A percentile compares a stretch with the other conserved stretches of the same genome.
Evolutionary conservation across 1,140 invertebrate species (phyloP).

Genomic region (Trichoplusia ni): DNA sequence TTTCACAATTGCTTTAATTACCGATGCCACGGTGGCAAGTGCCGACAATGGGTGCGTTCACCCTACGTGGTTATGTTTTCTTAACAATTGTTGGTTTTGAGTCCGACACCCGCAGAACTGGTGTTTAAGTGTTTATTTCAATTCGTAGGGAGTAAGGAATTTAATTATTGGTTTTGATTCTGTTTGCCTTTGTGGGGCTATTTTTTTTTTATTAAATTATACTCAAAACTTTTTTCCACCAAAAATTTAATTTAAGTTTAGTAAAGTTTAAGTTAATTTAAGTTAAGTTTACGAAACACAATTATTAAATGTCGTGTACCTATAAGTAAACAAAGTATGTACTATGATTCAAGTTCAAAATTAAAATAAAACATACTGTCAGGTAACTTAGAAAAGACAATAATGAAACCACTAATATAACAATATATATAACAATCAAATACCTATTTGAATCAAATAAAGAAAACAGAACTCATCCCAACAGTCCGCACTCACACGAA

Average conservation of each 20-base stretch:
- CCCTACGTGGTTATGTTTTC: constrained; percentile 29
- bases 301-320: no score
- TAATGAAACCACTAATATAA: not conserved
- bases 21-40: constrained; percentile 51
- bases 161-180: constrained; percentile 24
- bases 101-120: not conserved
- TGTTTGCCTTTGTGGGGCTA: no score
- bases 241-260: no score
- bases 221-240: no score
- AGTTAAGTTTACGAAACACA: no score
- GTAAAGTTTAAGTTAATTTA: no score
- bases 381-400: not conserved
- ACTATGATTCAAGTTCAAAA: no score
- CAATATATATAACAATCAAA: not conserved
- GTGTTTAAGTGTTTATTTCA: constrained; percentile 26
- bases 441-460: no score
- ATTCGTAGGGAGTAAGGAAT: constrained; percentile 23
- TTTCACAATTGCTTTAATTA: constrained; percentile 70
- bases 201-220: no score
- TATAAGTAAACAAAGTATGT: no score
- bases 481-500: not conserved
- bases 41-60: constrained; percentile 43
- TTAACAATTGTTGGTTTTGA: constrained; percentile 34
- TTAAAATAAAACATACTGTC: not conserved
- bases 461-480: not conserved